Evolutionary conservation across 2,113 vertebrate species (phyloP), one percentile per base, ranked within the genome.

Genomic region (Salvelinus sp.): DNA sequence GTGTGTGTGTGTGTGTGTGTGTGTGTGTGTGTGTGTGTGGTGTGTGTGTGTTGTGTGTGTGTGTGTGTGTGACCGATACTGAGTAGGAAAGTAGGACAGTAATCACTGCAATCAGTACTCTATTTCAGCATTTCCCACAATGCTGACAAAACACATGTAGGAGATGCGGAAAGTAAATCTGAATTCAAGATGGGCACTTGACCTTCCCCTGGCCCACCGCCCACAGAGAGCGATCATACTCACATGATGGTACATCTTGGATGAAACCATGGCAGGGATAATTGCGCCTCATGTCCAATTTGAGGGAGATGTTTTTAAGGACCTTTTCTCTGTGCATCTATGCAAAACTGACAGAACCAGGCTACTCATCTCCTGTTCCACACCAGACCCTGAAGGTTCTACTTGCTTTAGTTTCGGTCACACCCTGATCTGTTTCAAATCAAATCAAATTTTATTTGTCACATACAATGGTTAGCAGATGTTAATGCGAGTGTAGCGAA

Each of bases 101-200:
- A 86, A 88, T 90, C 85, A 84, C 70, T 79, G 85, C 86, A 88
- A 90, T 90, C 79, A 88, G 83, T 74, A 76, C 82, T 44, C 9
- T 85, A 79, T 90, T 91, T 77, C 71, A 80, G 79, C 84, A 83
- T 87, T 87, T 83, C 76, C 84, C 73, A 23, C 70, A 78, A 48
- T 76, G 65, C 87, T 85, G 84, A 90, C 80, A 88, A 85, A 92
- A 89, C 87, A 88, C 85, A 88, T 88, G 86, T 85, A 89, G 87
- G 81, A 90, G 82, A 85, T 67, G 76, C 69, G 73, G 73, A 86
- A 64, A 86, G 91, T 86, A 89, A 88, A 91, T 92, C 91, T 89
- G 91, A 91, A 90, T 87, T 87, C 87, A 92, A 93, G 89, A 94
- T 88, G 88, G 89, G 88, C 89, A 89, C 87, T 87, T 94, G 93